Percentiles rank a stretch among this genome's conserved stretches.
phyloP scores from a whole-genome alignment of 2,113 vertebrate genomes.

The Octodon degus region DNA sequence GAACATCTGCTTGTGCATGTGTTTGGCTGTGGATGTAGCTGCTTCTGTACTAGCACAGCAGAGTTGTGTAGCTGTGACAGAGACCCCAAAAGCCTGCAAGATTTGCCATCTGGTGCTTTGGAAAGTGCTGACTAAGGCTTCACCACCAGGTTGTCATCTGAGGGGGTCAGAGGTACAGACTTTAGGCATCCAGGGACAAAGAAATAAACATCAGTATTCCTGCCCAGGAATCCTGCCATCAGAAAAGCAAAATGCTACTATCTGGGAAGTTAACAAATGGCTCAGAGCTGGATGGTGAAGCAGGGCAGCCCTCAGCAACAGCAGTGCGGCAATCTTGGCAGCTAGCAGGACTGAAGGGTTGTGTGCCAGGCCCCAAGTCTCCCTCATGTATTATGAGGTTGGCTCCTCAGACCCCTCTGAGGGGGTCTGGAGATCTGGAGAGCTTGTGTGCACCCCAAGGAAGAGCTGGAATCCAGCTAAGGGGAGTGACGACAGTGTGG shows the following conservation, averaged over 20 bases:
- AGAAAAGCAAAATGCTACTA: not conserved
- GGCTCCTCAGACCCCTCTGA: not conserved
- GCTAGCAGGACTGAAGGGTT: fast-evolving
- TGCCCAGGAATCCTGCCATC: not conserved
- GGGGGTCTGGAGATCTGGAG: not conserved
- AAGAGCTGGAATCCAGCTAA: not conserved
- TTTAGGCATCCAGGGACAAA: not conserved
- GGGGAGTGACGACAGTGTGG: fast-evolving
- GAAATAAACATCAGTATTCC: not conserved
- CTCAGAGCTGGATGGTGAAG: not conserved
- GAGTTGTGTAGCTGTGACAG: not conserved
- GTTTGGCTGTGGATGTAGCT: not conserved
- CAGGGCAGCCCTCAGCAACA: fast-evolving
- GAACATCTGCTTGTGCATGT: too few relatives aligned
- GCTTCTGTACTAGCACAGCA: not conserved
- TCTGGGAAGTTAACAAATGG: not conserved
- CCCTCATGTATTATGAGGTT: not conserved
- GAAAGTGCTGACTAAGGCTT: not conserved
- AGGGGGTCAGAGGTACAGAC: too few relatives aligned
- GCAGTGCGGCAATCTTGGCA: fast-evolving
- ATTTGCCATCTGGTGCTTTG: not conserved
- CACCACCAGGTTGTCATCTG: too few relatives aligned
- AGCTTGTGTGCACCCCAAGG: not conserved
- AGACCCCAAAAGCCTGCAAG: not conserved
- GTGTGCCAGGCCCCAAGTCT: not conserved